phyloP scores from a whole-genome alignment of 1,140 invertebrate species.

The Physella acuta region DNA sequence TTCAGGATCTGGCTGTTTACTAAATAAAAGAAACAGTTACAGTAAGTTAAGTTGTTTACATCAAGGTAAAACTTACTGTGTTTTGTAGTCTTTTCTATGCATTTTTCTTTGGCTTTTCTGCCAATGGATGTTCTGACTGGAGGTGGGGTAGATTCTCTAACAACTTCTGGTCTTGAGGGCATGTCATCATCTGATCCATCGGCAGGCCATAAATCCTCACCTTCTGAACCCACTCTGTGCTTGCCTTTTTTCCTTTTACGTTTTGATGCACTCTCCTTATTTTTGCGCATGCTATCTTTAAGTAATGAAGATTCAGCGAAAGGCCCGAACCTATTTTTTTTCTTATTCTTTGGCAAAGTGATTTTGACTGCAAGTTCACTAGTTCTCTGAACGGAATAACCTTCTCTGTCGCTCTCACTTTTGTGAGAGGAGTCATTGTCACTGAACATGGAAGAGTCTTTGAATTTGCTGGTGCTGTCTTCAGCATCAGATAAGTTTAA shows the following conservation, averaged over 20 bases:
- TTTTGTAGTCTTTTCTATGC: constrained; percentile 31
- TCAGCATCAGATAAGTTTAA: constrained; percentile 30
- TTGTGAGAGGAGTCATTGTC: constrained; percentile 33
- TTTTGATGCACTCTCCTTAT: background rate
- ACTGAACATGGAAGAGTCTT: constrained; percentile 36
- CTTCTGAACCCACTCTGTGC: constrained; percentile 6
- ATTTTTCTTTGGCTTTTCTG: constrained; percentile 45
- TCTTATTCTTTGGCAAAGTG: constrained; percentile 33
- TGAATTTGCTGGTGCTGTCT: constrained; percentile 31
- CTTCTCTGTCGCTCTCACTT: constrained; percentile 26
- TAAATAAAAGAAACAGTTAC: too few relatives aligned
- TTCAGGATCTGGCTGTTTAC: too few relatives aligned
- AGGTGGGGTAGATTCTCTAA: constrained; percentile 25
- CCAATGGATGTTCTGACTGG: constrained; percentile 39
- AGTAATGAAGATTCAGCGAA: constrained; percentile 11
- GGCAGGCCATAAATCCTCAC: constrained; percentile 2
- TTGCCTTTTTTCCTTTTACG: constrained; percentile 13
- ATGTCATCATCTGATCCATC: constrained; percentile 10
- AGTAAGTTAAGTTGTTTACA: too few relatives aligned
- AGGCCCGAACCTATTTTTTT: constrained; percentile 19
- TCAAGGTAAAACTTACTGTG: constrained; percentile 28
- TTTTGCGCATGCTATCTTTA: constrained; percentile 8
- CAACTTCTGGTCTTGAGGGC: background rate
- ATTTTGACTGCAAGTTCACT: constrained; percentile 43
- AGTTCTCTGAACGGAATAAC: constrained; percentile 34